phyloP scores from a whole-genome alignment of 1,140 invertebrate species.

The Parapsyche elsis region DNA sequence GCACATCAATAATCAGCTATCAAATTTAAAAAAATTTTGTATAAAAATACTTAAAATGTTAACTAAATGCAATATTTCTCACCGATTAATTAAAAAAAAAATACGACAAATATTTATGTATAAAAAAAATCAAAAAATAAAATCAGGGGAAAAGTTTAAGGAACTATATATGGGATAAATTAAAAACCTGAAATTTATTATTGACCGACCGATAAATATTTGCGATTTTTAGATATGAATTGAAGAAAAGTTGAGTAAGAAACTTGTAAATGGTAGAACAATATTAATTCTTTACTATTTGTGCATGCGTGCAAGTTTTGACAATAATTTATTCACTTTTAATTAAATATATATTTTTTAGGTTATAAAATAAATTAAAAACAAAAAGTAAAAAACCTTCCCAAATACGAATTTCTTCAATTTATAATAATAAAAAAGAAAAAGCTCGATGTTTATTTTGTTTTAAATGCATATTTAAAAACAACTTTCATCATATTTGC shows the following conservation, averaged over 20 bases:
- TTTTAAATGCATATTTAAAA: constrained; percentile 10
- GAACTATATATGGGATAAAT: too few relatives aligned
- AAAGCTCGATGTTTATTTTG: constrained; percentile 12
- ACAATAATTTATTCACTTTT: not conserved
- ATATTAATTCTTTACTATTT: not conserved
- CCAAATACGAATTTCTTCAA: not conserved
- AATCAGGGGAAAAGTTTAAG: too few relatives aligned
- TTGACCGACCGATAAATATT: too few relatives aligned
- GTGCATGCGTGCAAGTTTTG: constrained; percentile 43
- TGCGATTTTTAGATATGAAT: too few relatives aligned
- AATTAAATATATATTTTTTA: constrained; percentile 16
- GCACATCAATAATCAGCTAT: too few relatives aligned
- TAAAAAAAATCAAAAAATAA: too few relatives aligned
- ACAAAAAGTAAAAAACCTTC: constrained; percentile 4
- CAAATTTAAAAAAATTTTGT: too few relatives aligned
- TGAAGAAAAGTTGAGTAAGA: not conserved
- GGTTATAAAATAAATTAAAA: constrained; percentile 5
- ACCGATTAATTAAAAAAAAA: too few relatives aligned
- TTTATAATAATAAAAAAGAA: not conserved
- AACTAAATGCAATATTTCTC: too few relatives aligned
- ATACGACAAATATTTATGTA: too few relatives aligned
- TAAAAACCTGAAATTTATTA: too few relatives aligned
- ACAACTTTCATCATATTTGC: constrained; percentile 27
- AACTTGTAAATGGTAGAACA: not conserved
- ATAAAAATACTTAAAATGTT: too few relatives aligned